Base-by-base conservation (phyloP, 30 jellyfish, hydroid and myxozoan species). In the Kudoa iwatai region DNA sequence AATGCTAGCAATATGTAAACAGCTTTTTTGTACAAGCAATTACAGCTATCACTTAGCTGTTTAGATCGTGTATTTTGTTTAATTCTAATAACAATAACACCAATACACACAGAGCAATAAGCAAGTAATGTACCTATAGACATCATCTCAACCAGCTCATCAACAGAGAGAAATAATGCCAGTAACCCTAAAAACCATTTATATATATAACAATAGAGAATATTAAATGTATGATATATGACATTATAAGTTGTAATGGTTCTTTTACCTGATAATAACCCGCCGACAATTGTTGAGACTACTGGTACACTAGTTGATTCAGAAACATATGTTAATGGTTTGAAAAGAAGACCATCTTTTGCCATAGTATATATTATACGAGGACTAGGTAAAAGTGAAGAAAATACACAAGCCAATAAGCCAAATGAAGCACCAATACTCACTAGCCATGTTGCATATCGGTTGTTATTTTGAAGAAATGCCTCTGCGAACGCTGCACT, bases 91-190 rank as follows among this genome's bases (percentile, higher is more conserved):
- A 71, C 53, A 12, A 71, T 39, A 10, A 71, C 92, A 25, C 86
- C 40, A 1, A 83, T 61, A 7, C 86, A 61, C 18, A 71, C 92
- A 22, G 61, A 59, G 17, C 86, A 59, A 58, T 71, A 71, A 12
- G 92, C 92, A 50, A 59, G 92, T 11, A 71, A 59, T 17, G 92
- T 71, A 2, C 92, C 92, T 10, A 71, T 71, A 12, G 92, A 71
- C 92, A 71, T 71, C 85, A 71, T 71, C 42, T 71, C 92, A 14
- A 71, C 92, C 15, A 71, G 60, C 34, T 71, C 92, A 55, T 59
- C 60, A 30, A 62, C 22, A n/a, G n/a, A n/a, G n/a, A n/a, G n/a
- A n/a, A n/a, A n/a, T n/a, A n/a, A n/a, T n/a, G n/a, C n/a, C n/a
- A n/a, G n/a, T n/a, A n/a, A n/a, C n/a, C n/a, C n/a, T n/a, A n/a